These are phyloP conservation scores for Lepidurus packardi DNA, from an alignment of 1,140 invertebrate species.

Conservation along the genomic window DNA sequence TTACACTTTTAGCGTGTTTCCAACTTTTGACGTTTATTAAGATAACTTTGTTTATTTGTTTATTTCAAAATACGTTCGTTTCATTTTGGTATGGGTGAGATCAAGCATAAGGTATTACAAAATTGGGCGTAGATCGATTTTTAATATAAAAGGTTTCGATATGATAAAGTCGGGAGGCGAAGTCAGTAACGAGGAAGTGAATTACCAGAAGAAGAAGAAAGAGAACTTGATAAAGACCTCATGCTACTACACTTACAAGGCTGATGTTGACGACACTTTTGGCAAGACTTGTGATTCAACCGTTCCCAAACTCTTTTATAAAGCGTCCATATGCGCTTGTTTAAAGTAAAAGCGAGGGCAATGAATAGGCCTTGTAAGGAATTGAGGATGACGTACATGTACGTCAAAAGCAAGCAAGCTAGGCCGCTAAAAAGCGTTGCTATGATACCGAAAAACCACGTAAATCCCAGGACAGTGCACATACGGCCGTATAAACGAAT, in stretches of 20 bases:
- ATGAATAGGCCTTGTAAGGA: slow-evolving; percentile 46
- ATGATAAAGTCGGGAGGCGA: too few species aligned
- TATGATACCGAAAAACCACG: slow-evolving; percentile 42
- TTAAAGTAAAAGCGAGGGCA: slow-evolving; percentile 45
- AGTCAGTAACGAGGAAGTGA: background rate
- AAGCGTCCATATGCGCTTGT: slow-evolving; percentile 29
- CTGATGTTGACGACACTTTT: background rate
- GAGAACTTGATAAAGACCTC: background rate
- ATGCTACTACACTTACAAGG: background rate
- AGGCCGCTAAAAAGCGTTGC: slow-evolving; percentile 36
- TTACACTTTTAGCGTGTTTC: slow-evolving; percentile 24
- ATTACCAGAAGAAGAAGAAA: background rate
- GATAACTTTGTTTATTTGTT: background rate
- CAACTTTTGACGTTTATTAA: background rate
- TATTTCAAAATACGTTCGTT: too few species aligned
- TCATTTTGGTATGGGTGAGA: too few species aligned
- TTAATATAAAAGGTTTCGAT: too few species aligned
- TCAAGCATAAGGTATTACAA: too few species aligned
- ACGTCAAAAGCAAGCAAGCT: slow-evolving; percentile 38
- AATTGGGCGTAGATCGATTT: too few species aligned
- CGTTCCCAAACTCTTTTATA: slow-evolving; percentile 27
- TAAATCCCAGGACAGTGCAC: slow-evolving; percentile 40
- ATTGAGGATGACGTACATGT: slow-evolving; percentile 44
- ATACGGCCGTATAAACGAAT: slow-evolving; percentile 48
- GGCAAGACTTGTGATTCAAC: background rate